These are phyloP conservation scores for Unio pictorum DNA, from an alignment of 2,888 invertebrate species.

Conservation along the genomic window DNA sequence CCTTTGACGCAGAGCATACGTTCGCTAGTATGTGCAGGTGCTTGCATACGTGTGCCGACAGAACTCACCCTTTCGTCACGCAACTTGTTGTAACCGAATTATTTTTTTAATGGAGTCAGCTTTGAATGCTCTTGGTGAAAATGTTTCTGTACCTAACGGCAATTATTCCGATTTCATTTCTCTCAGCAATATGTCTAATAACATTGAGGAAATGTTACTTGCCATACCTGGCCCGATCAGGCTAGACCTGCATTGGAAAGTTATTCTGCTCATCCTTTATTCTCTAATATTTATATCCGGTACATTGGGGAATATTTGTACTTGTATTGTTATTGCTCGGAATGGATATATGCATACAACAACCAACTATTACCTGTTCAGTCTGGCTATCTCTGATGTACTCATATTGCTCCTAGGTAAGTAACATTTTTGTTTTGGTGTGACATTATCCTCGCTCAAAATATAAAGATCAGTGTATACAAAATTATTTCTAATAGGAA, in stretches of 20 bases:
- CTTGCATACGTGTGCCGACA: no score
- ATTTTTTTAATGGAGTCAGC: no score
- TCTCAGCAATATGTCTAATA: slow-evolving; percentile 5
- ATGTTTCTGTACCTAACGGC: no score
- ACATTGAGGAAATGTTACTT: slow-evolving; percentile 18
- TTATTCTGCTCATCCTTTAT: slow-evolving; percentile 31
- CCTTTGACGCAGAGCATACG: no score
- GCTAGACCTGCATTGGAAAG: slow-evolving; percentile 21
- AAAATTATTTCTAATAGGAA: no score
- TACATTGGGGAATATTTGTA: slow-evolving; percentile 85
- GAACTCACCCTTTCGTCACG: no score
- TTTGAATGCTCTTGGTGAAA: no score
- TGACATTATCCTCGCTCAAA: no score
- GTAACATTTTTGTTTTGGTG: slow-evolving; percentile 17
- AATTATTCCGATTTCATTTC: no score
- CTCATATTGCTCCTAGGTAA: slow-evolving; percentile 82
- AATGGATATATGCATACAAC: slow-evolving; percentile 89
- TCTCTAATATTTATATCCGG: slow-evolving; percentile 76
- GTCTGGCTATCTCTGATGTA: slow-evolving; percentile 87
- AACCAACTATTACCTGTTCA: slow-evolving; percentile 92
- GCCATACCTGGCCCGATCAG: slow-evolving; percentile 27
- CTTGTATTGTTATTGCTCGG: slow-evolving; percentile 87
- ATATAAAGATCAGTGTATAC: no score
- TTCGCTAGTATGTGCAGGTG: no score
- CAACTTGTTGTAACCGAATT: no score